These are phyloP conservation scores for Carettochelys insculpta DNA, from an alignment of 2,113 vertebrate genomes.

Conservation along the genomic window DNA sequence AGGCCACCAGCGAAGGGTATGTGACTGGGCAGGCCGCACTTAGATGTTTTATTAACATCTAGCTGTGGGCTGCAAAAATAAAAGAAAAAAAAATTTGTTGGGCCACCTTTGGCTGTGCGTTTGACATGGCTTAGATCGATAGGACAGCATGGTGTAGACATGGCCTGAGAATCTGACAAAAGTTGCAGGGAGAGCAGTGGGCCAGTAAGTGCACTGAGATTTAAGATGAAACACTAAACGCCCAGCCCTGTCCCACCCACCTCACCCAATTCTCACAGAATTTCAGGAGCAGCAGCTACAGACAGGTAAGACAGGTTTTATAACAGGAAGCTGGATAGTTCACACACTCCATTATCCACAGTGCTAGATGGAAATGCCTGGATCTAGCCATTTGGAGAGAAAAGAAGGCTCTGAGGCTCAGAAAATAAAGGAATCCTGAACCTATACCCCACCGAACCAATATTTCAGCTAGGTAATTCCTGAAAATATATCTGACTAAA, in stretches of 20 bases:
- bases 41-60: no score
- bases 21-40: no score
- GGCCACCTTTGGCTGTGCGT: no score
- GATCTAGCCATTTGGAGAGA: neutral
- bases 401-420: neutral
- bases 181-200: neutral
- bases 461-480: neutral
- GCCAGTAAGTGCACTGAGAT: neutral
- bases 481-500: neutral
- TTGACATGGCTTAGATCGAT: no score
- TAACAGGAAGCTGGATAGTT: neutral
- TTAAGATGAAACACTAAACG: rapidly evolving
- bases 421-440: neutral
- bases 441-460: neutral
- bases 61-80: no score
- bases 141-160: no score
- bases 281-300: neutral
- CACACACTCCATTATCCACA: neutral
- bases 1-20: no score
- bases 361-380: neutral
- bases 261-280: neutral
- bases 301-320: neutral
- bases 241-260: neutral
- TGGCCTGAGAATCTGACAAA: no score
- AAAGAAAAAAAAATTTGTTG: no score